A percentile compares a stretch with the other conserved stretches of the same genome.
phyloP scores from a whole-genome alignment of 1,140 invertebrate genomes.

The Philotrypesis tridentata region DNA sequence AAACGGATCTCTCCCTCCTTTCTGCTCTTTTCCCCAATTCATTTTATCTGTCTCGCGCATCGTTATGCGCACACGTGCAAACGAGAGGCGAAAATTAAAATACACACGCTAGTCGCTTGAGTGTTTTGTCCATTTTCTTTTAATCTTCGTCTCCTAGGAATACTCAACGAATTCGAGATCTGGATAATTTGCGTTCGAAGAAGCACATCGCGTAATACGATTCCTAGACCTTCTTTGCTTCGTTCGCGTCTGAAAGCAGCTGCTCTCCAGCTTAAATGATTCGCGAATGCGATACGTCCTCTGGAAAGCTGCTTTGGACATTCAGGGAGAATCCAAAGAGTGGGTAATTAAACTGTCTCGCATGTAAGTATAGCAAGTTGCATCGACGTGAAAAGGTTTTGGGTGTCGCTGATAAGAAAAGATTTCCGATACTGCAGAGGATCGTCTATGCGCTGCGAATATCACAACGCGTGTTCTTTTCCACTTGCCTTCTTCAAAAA shows the following conservation, averaged over 20 bases:
- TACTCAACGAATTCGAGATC: neutral
- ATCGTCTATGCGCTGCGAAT: neutral
- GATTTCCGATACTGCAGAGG: no score
- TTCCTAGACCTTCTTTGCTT: no score
- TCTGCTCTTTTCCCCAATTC: neutral
- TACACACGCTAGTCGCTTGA: neutral
- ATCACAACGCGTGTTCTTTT: neutral
- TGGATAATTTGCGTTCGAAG: slow-evolving; percentile 11
- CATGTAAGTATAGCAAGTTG: neutral
- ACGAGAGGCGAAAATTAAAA: slow-evolving; percentile 9
- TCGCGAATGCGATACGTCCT: neutral
- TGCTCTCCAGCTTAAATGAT: slow-evolving; percentile 6
- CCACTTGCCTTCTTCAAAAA: no score
- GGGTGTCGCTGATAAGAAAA: neutral
- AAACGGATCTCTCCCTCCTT: neutral
- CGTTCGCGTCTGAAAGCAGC: neutral
- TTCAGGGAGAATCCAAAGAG: neutral
- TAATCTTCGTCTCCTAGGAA: neutral
- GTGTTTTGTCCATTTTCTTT: neutral
- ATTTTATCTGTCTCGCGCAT: neutral
- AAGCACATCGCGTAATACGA: neutral
- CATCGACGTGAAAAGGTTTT: neutral
- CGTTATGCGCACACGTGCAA: neutral
- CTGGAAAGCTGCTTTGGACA: neutral
- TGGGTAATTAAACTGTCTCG: neutral